Base-by-base conservation (phyloP, 1,140 invertebrate species). In the Oryzaephilus surinamensis region DNA sequence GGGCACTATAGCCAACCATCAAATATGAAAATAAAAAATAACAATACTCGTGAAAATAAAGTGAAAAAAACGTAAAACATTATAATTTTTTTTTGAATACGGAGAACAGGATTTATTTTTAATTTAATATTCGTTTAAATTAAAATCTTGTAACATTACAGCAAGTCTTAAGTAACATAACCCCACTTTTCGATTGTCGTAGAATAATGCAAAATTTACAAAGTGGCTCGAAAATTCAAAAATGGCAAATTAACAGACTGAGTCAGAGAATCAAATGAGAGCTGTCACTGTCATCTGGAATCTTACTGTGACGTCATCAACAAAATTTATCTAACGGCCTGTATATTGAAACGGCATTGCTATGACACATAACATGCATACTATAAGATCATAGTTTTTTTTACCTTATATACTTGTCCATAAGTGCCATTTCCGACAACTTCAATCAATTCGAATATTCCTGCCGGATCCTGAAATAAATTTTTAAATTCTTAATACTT, bases 391-490 rank as follows among this genome's bases (percentile, higher is more conserved):
- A 43, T 39, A 40, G 29, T 29, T 8, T 10, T 11, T 68, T 71
- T 74, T 75, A 94, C 91, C 81, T 98, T 99, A 61, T 98, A 99
- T 38, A 99, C 97, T 77, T 99, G 95, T 48, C 97, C 97, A 71
- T 99, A 99, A 14, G 97, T 99, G 61, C 97, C 97, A 92, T 97
- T 99, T 64, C 97, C 97, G 39, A 99, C 96, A 28, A 99, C 95
- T 81, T 99, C 97, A 62, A 99, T 98, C 38, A 99, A 71, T 64
- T 99, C 95, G 72, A 99, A 99, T 61, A 99, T 97, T 51, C 97
- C 97, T 65, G 94, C 92, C 51, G 97, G 97, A 71, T 99, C 96
- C 92, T 97, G 71, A 24, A 52, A 53, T 11, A 15, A 8, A 20
- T 27, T n/a, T 6, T 6, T 6, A 23, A n/a, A n/a, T n/a, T n/a